Evolutionary conservation across 2,888 invertebrate genomes (phyloP).

Genomic region (Agrotis clavis): DNA sequence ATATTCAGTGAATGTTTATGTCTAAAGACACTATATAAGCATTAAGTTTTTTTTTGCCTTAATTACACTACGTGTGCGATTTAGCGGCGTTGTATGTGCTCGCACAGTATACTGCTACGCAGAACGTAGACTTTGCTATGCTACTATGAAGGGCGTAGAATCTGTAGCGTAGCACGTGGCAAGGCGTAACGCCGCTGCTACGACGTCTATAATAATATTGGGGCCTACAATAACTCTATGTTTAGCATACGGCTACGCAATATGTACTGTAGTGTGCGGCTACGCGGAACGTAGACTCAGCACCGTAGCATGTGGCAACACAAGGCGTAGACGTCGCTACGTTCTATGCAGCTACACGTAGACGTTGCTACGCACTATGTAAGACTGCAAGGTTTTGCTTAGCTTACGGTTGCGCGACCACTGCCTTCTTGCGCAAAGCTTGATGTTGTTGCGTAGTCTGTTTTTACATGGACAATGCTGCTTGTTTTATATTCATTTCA

Average conservation of each 20-base stretch:
- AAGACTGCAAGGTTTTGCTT: neutral
- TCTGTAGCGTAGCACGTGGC: neutral
- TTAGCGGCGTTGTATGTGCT: too few species aligned
- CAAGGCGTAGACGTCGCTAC: neutral
- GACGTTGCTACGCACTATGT: neutral
- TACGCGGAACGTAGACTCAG: neutral
- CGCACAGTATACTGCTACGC: neutral
- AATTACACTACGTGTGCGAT: too few species aligned
- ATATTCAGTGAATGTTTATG: too few species aligned
- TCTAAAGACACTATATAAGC: too few species aligned
- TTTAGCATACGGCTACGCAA: neutral
- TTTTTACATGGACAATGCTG: neutral
- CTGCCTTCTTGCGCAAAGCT: neutral
- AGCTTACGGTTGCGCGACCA: too few species aligned
- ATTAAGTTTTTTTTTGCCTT: too few species aligned
- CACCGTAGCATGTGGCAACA: neutral
- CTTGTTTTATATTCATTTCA: too few species aligned
- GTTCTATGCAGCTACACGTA: neutral
- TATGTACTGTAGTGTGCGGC: neutral
- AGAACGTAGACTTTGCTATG: neutral
- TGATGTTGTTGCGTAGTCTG: neutral
- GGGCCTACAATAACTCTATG: too few species aligned
- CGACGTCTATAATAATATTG: too few species aligned
- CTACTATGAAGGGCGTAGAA: neutral
- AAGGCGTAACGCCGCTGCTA: neutral